A percentile compares a stretch with the other conserved stretches of the same genome.
Evolutionary conservation across 2,888 invertebrate species (phyloP).

Genomic region (Cryptophagus acutangulus): DNA sequence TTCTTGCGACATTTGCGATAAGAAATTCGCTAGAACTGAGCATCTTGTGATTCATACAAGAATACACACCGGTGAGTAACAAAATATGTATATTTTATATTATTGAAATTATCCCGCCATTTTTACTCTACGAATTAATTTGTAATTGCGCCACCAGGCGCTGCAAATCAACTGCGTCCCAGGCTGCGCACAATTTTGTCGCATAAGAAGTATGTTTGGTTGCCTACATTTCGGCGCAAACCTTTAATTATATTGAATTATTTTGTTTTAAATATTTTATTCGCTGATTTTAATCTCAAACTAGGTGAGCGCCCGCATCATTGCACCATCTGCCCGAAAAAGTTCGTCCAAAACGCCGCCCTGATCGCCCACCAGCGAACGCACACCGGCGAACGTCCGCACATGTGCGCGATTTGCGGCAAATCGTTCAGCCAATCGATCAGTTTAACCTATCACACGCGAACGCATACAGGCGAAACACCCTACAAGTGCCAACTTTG

Average conservation of each 20-base stretch:
- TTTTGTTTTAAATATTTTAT: too few species aligned
- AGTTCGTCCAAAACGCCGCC: conserved; percentile 31
- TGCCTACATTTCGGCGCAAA: too few species aligned
- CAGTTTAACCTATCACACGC: conserved; percentile 32
- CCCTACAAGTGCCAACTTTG: conserved; percentile 34
- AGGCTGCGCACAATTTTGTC: too few species aligned
- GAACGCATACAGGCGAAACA: conserved; percentile 36
- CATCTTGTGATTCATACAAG: conserved; percentile 35
- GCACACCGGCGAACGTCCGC: conserved; percentile 30
- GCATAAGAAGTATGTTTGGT: too few species aligned
- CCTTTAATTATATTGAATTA: too few species aligned
- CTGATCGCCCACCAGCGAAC: conserved; percentile 27
- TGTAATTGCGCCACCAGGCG: too few species aligned
- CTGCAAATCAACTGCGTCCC: too few species aligned
- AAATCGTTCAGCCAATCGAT: conserved; percentile 35
- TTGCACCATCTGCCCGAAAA: conserved; percentile 28
- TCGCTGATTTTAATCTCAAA: too few species aligned
- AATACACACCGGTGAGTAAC: too few species aligned
- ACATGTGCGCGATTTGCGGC: conserved; percentile 31
- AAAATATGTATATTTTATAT: too few species aligned
- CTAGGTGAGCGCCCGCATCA: conserved; percentile 31
- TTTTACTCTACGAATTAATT: too few species aligned
- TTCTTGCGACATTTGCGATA: conserved; percentile 32
- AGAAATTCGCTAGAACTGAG: conserved; percentile 32
- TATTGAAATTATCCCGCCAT: too few species aligned